Base-by-base conservation (phyloP, 2,113 vertebrate genomes). In the zebrafish (Danio rerio) region DNA sequence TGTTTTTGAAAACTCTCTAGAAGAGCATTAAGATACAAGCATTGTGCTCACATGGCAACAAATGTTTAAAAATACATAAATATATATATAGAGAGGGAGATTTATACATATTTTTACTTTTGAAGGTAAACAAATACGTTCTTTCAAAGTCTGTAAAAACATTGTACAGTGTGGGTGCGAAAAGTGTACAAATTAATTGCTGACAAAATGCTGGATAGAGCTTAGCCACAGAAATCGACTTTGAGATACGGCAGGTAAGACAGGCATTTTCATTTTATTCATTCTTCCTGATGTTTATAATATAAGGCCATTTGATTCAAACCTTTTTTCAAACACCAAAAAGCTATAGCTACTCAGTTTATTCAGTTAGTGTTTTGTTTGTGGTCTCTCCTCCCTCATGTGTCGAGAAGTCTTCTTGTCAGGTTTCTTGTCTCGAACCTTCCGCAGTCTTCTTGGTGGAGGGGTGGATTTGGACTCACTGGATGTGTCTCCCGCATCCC, bases 391-490 rank as follows among this genome's bases (percentile, higher is more conserved):
- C 43, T 94, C 93, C 2, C 92, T 89, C 45, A 92, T 81, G 3
- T 92, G 92, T 84, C 91, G 92, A 52, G 88, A 84, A 0, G 87
- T 90, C 85, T 93, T 92, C 86, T 92, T 94, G 20, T 93, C 93
- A 0, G 89, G 83, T 84, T 91, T 93, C 85, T 93, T 94, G 80
- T 95, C 93, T 63, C 92, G 90, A 78, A 91, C 88, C 88, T 94
- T 95, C 81, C 93, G 89, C 62, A 94, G 90, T 43, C 93, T 92
- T 2, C 93, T 88, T 1, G 94, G 93, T 5, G 94, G 94, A 0
- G 94, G 93, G 0, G 93, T 93, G 0, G 88, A 92, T 58, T 92
- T 91, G 0, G 93, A 93, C 85, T 95, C 92, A 13, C 93, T 94
- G 75, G 92, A 94, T 0, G 93, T 92, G 75, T 93, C 93, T 78